Base-by-base conservation (phyloP, 2,113 vertebrate genomes). In the Channa maculata region DNA sequence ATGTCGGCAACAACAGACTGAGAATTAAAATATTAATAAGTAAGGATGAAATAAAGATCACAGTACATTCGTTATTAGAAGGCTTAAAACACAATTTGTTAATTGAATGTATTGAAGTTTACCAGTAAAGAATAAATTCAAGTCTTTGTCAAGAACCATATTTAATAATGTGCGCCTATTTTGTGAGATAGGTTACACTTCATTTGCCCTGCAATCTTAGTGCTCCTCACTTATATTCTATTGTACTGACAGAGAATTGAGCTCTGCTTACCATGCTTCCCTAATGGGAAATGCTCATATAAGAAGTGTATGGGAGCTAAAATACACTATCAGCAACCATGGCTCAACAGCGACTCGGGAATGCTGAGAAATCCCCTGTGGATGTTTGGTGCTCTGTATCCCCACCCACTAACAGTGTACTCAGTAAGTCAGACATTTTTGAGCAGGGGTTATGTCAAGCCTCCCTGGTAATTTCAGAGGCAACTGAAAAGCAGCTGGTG, bases 371-470 rank as follows among this genome's bases (percentile, higher is more conserved):
- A 68, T 68, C 0, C 61, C 6, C 41, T 36, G 36, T 75, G 11
- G 62, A 65, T 79, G 45, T 60, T 71, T 63, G 34, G 3, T 55
- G 51, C 54, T 63, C 57, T 44, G n/a, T 37, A 15, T 70, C 13
- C n/a, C 54, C 72, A 65, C 65, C 55, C 57, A 53, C 66, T 49
- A 49, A 57, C 15, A 45, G 14, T 13, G 14, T 39, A 48, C 34
- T 15, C 50, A 49, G 51, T 50, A 36, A 77, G 44, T 59, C 74
- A 48, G 54, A 64, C 24, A 15, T 24, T 5, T 0, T 15, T 37
- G 54, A 37, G 55, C 54, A 62, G 50, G 4, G 70, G 63, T 70
- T 74, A 52, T 15, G 68, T 65, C 45, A 43, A 75, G 33, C 15
- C 59, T 70, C 9, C n/a, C 38, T 12, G 12, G 13, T 52, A 5